Percentiles rank a stretch among this genome's conserved stretches.
Evolutionary conservation across 2,888 invertebrate genomes (phyloP).

Genomic region (Neoaliturus tenellus): DNA sequence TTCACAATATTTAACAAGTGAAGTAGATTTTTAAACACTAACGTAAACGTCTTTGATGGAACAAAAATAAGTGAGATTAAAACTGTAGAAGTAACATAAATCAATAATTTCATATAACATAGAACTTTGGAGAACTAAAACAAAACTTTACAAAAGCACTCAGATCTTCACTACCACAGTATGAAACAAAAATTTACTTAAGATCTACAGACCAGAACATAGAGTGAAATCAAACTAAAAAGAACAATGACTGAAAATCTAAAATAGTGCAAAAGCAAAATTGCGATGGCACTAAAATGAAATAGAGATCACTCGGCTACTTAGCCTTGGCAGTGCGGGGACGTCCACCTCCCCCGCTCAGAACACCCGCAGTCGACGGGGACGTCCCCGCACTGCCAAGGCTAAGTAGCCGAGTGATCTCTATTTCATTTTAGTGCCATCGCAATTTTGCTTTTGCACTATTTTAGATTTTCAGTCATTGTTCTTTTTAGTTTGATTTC

Average conservation of each 20-base stretch:
- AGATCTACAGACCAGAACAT: no score
- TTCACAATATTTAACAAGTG: not conserved
- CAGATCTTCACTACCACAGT: not conserved
- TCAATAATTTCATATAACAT: no score
- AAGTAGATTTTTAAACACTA: not conserved
- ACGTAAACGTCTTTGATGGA: not conserved
- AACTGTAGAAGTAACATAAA: no score
- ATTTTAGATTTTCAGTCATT: not conserved
- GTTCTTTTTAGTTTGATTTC: not conserved
- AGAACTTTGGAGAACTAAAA: no score
- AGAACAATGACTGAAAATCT: not conserved
- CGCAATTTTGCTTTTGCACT: not conserved
- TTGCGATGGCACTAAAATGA: slow-evolving; percentile 27
- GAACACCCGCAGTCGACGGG: slow-evolving; percentile 37
- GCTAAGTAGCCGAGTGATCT: not conserved
- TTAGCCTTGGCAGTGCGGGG: slow-evolving; percentile 21
- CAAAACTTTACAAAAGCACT: no score
- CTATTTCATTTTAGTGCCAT: slow-evolving; percentile 24
- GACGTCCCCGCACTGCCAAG: slow-evolving; percentile 15
- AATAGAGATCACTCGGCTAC: not conserved
- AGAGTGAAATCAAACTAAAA: not conserved
- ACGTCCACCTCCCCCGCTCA: slow-evolving; percentile 14
- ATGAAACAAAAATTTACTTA: not conserved
- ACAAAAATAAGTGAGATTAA: no score
- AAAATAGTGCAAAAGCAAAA: not conserved